Evolutionary conservation across 2,888 invertebrate species (phyloP).

Genomic region (Acheta domesticus): DNA sequence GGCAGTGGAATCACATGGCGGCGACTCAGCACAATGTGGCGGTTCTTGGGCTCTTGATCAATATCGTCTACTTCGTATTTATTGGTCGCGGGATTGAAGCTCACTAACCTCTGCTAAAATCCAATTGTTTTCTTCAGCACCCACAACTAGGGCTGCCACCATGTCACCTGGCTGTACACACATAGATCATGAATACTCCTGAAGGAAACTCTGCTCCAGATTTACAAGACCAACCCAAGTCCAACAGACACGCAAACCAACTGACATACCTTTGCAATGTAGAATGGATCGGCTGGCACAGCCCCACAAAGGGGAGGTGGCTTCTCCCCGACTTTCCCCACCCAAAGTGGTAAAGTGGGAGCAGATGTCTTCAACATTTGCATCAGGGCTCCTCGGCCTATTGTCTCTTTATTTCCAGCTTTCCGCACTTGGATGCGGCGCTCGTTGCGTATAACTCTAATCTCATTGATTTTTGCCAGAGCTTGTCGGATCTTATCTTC

Average conservation of each 20-base stretch:
- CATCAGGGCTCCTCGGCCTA: conserved; percentile 90
- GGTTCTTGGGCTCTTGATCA: conserved; percentile 85
- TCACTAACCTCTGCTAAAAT: conserved; percentile 87
- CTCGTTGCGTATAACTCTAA: conserved; percentile 83
- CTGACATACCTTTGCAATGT: conserved; percentile 63
- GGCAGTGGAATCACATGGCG: conserved; percentile 89
- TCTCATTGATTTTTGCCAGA: conserved; percentile 82
- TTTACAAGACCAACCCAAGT: not conserved
- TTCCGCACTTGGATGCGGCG: conserved; percentile 79
- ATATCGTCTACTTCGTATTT: conserved; percentile 98
- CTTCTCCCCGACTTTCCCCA: conserved; percentile 75
- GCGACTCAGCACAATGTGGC: conserved; percentile 73
- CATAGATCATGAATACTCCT: not conserved
- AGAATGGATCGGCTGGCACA: conserved; percentile 75
- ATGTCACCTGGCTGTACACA: conserved; percentile 76
- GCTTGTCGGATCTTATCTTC: conserved; percentile 79
- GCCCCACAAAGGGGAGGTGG: conserved; percentile 89
- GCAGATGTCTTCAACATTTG: conserved; percentile 91
- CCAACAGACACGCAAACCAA: conserved; percentile 30
- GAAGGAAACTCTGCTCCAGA: no score
- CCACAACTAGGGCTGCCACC: conserved; percentile 88
- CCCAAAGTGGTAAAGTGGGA: conserved; percentile 87
- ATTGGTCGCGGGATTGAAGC: conserved; percentile 73
- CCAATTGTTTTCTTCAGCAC: conserved; percentile 87
- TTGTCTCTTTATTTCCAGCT: conserved; percentile 85